Evolutionary conservation across 1,140 invertebrate genomes (phyloP).

Genomic region (Drosophila nebulosa): DNA sequence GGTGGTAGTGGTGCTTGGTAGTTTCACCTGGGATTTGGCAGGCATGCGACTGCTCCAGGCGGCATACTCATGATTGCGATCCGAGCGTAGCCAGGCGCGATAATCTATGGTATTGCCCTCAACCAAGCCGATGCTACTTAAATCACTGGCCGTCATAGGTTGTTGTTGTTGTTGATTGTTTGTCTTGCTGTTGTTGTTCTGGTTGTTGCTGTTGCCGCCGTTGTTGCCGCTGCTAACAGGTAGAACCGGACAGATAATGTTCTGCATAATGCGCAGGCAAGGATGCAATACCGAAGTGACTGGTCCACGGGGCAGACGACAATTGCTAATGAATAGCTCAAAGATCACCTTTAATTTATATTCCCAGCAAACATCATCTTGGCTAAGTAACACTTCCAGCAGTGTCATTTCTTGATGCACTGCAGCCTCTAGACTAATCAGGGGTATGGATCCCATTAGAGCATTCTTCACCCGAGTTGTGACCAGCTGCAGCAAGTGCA

Average conservation of each 20-base stretch:
- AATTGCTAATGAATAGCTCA: constrained; percentile 90
- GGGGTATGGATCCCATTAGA: constrained; percentile 83
- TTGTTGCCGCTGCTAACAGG: constrained; percentile 83
- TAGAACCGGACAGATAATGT: constrained; percentile 87
- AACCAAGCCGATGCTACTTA: constrained; percentile 83
- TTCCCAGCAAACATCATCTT: constrained; percentile 98
- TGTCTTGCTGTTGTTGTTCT: neutral
- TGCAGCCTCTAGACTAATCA: constrained; percentile 88
- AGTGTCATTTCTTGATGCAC: constrained; percentile 94
- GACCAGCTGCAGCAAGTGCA: constrained; percentile 91
- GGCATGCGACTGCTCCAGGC: constrained; percentile 84
- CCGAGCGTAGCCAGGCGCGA: constrained; percentile 88
- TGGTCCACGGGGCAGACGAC: constrained; percentile 79
- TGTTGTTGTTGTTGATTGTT: constrained; percentile 82
- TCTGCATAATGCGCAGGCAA: constrained; percentile 91
- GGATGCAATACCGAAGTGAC: constrained; percentile 82
- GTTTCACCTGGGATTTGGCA: constrained; percentile 22
- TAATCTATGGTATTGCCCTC: constrained; percentile 88
- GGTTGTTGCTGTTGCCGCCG: constrained; percentile 64
- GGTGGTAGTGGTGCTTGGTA: neutral
- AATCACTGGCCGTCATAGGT: constrained; percentile 47
- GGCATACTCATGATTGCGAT: constrained; percentile 87
- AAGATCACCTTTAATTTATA: constrained; percentile 94
- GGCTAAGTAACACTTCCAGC: constrained; percentile 92
- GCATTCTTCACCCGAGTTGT: constrained; percentile 91